Evolutionary conservation across 2,888 invertebrate species (phyloP).

Genomic region (Ametastegia equiseti): DNA sequence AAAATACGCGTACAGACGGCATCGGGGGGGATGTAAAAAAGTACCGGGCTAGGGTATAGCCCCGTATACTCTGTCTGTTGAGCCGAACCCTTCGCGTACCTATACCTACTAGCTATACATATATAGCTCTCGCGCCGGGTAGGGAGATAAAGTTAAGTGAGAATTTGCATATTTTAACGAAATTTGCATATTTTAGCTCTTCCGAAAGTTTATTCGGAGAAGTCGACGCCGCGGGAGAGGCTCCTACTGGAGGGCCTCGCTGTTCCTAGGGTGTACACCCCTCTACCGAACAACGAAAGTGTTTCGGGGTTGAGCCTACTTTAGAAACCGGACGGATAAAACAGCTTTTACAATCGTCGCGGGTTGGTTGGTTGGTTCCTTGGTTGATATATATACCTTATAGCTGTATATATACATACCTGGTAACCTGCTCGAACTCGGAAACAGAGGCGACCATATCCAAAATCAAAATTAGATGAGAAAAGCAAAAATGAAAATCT

Average conservation of each 20-base stretch:
- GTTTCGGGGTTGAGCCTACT: slow-evolving; percentile 35
- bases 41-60: neutral
- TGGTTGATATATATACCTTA: neutral
- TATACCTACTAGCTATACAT: too few relatives aligned
- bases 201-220: slow-evolving; percentile 43
- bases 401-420: neutral
- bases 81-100: slow-evolving; percentile 20
- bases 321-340: slow-evolving; percentile 30
- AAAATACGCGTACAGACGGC: neutral
- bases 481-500: neutral
- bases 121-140: too few relatives aligned
- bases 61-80: neutral
- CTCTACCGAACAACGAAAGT: slow-evolving; percentile 32
- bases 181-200: slow-evolving; percentile 42
- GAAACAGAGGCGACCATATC: neutral
- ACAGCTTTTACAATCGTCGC: slow-evolving; percentile 25
- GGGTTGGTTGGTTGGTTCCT: neutral
- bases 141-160: slow-evolving; percentile 44
- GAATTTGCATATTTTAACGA: slow-evolving; percentile 44
- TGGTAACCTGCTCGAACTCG: neutral
- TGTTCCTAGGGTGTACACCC: neutral
- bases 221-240: slow-evolving; percentile 6
- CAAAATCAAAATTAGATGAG: neutral
- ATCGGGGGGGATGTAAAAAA: neutral
- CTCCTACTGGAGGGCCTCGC: too few relatives aligned